These are phyloP conservation scores for Mesocentrotus franciscanus DNA, from an alignment of 53 echinoderm and acorn worm species.

Conservation along the genomic window DNA sequence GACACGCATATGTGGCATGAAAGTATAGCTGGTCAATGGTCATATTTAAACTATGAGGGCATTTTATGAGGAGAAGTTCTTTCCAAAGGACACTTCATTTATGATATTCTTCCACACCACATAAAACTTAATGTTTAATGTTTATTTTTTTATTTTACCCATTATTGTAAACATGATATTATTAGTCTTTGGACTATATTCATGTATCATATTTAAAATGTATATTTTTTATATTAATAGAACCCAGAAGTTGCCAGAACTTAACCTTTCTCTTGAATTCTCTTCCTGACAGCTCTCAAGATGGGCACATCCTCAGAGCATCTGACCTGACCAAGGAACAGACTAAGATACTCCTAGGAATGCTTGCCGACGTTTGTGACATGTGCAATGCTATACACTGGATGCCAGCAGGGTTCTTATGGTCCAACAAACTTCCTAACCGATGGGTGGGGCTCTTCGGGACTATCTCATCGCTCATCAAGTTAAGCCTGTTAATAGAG, in stretches of 20 bases:
- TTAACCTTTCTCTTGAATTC: background rate
- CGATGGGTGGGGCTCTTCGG: conserved; percentile 81
- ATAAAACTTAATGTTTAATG: too few species aligned
- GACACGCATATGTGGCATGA: too few species aligned
- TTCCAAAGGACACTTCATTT: too few species aligned
- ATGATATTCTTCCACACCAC: too few species aligned
- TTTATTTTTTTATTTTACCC: too few species aligned
- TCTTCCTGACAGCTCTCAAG: conserved; percentile 7
- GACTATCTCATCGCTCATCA: conserved; percentile 79
- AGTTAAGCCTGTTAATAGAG: conserved; percentile 48
- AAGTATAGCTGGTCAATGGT: too few species aligned
- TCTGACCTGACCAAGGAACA: conserved; percentile 15
- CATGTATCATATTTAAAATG: too few species aligned
- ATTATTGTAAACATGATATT: too few species aligned
- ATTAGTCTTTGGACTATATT: too few species aligned
- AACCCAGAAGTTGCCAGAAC: background rate
- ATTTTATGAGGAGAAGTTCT: too few species aligned
- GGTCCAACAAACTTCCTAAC: conserved; percentile 78
- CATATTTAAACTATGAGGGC: too few species aligned
- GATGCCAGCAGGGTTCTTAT: conserved; percentile 83
- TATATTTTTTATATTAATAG: too few species aligned
- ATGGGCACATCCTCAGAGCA: background rate
- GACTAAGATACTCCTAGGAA: background rate
- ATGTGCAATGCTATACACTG: conserved; percentile 87
- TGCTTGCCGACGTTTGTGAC: conserved; percentile 70